These are phyloP conservation scores for Naso thynnoides DNA, from an alignment of 2,797 vertebrate genomes.

Conservation along the genomic window DNA sequence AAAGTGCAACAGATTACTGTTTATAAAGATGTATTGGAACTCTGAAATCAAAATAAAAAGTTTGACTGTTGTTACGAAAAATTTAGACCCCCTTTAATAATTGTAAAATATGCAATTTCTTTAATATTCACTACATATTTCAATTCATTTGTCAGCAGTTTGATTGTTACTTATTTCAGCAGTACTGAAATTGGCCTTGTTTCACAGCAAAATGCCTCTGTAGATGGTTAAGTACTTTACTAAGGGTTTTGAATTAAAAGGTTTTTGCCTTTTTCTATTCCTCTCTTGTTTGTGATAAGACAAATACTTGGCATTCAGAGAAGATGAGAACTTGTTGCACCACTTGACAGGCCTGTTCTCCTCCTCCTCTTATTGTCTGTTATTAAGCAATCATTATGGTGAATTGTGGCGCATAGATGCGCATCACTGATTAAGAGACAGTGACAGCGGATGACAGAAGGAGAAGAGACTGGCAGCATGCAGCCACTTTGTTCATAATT, in stretches of 20 bases:
- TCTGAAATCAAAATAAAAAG: background rate
- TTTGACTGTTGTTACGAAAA: background rate
- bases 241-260: background rate
- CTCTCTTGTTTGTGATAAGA: slow-evolving; percentile 1
- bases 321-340: slow-evolving; percentile 32
- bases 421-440: slow-evolving; percentile 51
- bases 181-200: background rate
- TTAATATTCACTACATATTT: background rate
- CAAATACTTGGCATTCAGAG: slow-evolving; percentile 42
- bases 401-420: slow-evolving; percentile 41
- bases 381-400: slow-evolving; percentile 52
- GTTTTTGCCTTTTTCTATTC: background rate
- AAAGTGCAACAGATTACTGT: background rate
- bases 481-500: slow-evolving; percentile 54
- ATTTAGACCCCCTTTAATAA: background rate
- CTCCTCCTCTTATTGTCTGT: slow-evolving; percentile 40
- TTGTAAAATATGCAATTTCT: background rate
- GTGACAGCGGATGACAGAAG: slow-evolving; percentile 16
- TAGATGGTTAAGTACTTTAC: background rate
- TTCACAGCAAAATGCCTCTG: background rate
- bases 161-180: background rate
- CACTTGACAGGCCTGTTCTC: slow-evolving; percentile 47
- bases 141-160: background rate
- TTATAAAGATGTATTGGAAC: background rate
- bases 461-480: slow-evolving; percentile 34